phyloP scores from a whole-genome alignment of 2,888 invertebrate species.

The Holacanthella duospinosa region DNA sequence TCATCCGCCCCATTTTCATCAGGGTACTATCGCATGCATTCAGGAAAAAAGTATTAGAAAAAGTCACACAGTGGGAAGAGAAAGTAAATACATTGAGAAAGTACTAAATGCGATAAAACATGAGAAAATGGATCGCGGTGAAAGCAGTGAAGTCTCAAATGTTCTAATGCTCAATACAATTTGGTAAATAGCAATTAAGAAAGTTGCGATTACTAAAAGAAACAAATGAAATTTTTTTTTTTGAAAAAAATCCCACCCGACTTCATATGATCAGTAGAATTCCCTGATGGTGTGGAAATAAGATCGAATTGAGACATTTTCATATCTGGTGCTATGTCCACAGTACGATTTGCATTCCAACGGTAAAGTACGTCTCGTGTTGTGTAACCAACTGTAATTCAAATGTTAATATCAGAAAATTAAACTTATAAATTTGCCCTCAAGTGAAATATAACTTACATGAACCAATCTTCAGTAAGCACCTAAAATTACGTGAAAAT shows the following conservation, averaged over 20 bases:
- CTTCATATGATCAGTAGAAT: conserved; percentile 48
- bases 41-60: background rate
- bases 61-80: too few species aligned
- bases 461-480: conserved; percentile 67
- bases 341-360: conserved; percentile 60
- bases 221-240: too few species aligned
- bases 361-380: conserved; percentile 60
- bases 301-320: conserved; percentile 74
- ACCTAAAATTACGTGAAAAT: conserved; percentile 52
- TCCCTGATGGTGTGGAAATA: conserved; percentile 60
- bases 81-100: too few species aligned
- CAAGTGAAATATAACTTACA: conserved; percentile 52
- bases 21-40: too few species aligned
- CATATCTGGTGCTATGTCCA: conserved; percentile 69
- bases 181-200: too few species aligned
- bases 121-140: too few species aligned
- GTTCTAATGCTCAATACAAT: too few species aligned
- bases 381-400: conserved; percentile 58
- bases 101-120: too few species aligned
- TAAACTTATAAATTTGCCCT: background rate
- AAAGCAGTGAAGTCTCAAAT: too few species aligned
- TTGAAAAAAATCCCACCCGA: conserved; percentile 39
- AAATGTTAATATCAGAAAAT: conserved; percentile 5
- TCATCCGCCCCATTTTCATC: too few species aligned
- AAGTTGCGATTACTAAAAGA: too few species aligned